A percentile compares a stretch with the other conserved stretches of the same genome.
phyloP scores from a whole-genome alignment of 2,113 vertebrate species.

The Pluvianellus socialis region DNA sequence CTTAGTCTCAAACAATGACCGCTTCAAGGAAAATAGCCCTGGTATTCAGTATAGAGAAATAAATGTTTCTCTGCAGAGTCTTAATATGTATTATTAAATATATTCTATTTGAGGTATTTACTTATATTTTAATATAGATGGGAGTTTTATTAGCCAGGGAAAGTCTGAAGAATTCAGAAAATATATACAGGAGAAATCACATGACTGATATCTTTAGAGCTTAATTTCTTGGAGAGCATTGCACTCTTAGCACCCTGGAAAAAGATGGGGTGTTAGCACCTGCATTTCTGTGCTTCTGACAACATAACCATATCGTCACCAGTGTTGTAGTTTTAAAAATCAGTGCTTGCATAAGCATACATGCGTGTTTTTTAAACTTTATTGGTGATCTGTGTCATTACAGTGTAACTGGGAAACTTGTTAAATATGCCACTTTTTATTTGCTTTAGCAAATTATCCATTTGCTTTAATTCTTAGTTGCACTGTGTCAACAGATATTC shows the following conservation, averaged over 20 bases:
- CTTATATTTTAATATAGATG: background rate
- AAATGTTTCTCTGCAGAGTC: background rate
- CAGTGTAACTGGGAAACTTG: background rate
- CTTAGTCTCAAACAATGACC: background rate
- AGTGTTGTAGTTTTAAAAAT: background rate
- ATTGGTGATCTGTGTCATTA: background rate
- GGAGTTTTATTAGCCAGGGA: background rate
- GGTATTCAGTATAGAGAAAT: background rate
- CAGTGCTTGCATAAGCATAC: background rate
- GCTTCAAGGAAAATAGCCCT: background rate
- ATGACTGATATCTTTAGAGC: background rate
- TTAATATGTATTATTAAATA: background rate
- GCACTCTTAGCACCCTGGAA: accelerated
- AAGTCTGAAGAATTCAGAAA: background rate
- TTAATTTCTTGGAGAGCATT: background rate
- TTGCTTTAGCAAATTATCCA: background rate
- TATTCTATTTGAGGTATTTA: background rate
- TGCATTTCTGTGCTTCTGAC: background rate
- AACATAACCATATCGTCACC: background rate
- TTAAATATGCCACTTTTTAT: background rate
- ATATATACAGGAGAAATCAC: background rate
- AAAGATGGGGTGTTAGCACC: background rate
- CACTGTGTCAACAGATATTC: background rate
- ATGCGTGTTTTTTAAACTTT: background rate
- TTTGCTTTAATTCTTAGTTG: background rate